phyloP scores from a whole-genome alignment of 2,888 invertebrate species.

The Cephus spinipes region DNA sequence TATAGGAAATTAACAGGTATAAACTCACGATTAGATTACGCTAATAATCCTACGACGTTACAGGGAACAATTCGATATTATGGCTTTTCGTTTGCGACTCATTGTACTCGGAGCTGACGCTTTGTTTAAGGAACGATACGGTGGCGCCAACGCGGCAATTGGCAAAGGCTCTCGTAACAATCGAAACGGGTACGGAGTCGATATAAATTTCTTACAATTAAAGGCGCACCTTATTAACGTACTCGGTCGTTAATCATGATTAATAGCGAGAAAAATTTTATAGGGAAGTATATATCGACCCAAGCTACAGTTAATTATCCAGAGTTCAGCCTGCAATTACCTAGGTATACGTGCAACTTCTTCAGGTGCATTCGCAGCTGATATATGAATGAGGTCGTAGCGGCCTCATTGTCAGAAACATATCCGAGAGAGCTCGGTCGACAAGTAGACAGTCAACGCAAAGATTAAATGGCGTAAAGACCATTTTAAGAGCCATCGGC shows the following conservation, averaged over 20 bases:
- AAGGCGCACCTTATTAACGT: not conserved
- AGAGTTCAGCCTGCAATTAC: not conserved
- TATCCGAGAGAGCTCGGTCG: not conserved
- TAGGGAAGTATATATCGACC: not conserved
- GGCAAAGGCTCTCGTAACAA: not conserved
- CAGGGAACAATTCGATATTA: not conserved
- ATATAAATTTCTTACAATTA: not conserved
- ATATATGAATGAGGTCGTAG: not conserved
- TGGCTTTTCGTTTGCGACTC: not conserved
- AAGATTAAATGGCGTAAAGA: constrained; percentile 33
- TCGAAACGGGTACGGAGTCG: not conserved
- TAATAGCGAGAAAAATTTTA: not conserved
- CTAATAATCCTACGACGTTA: not conserved
- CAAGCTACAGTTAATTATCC: not conserved
- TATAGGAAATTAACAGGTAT: not conserved
- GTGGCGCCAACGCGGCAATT: not conserved
- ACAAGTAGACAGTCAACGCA: not conserved
- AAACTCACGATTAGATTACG: not conserved
- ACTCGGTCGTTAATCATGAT: not conserved
- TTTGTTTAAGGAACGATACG: not conserved
- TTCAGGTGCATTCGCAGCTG: not conserved
- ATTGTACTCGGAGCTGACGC: not conserved
- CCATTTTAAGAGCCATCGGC: constrained; percentile 34
- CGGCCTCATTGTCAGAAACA: not conserved
- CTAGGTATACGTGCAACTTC: not conserved